Conservation (phyloP, 2,797 vertebrate species). For the Aselliscus stoliczkanus region DNA sequence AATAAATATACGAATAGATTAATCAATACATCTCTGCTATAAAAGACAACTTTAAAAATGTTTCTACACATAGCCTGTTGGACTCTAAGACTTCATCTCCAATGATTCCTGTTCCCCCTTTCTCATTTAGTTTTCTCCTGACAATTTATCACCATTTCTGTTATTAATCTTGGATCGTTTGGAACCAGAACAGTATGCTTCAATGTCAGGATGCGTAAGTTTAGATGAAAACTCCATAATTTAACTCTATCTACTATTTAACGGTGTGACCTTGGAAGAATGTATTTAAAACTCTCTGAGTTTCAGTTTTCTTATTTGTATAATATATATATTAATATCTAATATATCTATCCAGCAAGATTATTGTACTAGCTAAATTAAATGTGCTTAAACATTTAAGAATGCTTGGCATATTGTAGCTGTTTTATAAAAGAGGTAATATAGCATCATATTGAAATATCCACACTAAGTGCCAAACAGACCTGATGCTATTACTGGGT, state of each 20-base stretch:
- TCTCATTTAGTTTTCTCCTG: background rate
- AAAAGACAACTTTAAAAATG: background rate
- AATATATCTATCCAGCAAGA: background rate
- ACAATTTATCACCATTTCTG: background rate
- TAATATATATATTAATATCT: background rate
- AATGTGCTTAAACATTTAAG: background rate
- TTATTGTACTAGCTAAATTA: background rate
- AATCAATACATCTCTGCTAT: background rate
- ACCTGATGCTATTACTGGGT: background rate
- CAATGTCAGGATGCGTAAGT: background rate
- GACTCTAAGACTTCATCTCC: background rate
- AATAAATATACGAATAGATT: background rate
- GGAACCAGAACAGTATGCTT: background rate
- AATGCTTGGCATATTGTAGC: background rate
- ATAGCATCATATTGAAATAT: background rate
- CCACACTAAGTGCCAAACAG: background rate
- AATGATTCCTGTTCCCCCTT: background rate
- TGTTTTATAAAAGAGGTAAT: background rate
- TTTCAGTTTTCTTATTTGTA: background rate
- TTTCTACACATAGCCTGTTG: background rate
- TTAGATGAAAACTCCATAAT: background rate
- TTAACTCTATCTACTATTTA: background rate
- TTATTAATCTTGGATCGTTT: background rate
- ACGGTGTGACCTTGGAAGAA: background rate
- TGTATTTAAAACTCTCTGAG: background rate